These are phyloP conservation scores for Araneus ventricosus DNA, from an alignment of 1,140 invertebrate genomes.

Conservation along the genomic window DNA sequence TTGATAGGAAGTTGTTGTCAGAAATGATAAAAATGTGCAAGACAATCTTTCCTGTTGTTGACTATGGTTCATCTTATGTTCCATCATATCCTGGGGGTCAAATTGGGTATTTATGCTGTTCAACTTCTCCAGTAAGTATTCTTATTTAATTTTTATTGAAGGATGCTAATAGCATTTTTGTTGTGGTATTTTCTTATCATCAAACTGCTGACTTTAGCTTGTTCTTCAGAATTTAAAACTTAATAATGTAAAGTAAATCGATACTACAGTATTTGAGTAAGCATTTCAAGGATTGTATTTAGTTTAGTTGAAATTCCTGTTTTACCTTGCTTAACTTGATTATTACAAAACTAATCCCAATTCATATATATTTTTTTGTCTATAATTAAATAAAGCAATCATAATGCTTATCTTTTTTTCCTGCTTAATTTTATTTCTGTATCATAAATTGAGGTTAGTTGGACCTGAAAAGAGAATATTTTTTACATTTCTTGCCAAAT, in stretches of 20 bases:
- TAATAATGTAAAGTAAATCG: not conserved
- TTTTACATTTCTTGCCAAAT: no score
- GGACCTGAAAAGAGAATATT: no score
- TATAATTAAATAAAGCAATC: no score
- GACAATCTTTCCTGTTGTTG: slow-evolving; percentile 87
- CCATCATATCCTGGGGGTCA: slow-evolving; percentile 98
- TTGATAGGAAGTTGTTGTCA: slow-evolving; percentile 89
- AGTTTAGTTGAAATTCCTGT: no score
- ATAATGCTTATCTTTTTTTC: no score
- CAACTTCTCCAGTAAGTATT: slow-evolving; percentile 82
- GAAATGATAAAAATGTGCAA: slow-evolving; percentile 87
- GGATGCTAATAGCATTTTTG: not conserved
- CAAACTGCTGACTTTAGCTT: not conserved
- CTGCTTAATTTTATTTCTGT: no score
- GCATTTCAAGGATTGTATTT: no score
- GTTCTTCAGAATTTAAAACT: not conserved
- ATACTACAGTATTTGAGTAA: no score
- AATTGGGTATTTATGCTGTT: slow-evolving; percentile 95
- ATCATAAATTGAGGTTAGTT: no score
- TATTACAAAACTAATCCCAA: no score
- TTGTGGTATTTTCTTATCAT: not conserved
- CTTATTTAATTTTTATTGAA: slow-evolving; percentile 42
- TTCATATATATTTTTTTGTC: no score
- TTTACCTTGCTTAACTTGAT: no score
- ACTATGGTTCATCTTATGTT: slow-evolving; percentile 91